These are phyloP conservation scores for Pantherophis alleghaniensis DNA, from an alignment of 2,797 vertebrate species.

Conservation along the genomic window DNA sequence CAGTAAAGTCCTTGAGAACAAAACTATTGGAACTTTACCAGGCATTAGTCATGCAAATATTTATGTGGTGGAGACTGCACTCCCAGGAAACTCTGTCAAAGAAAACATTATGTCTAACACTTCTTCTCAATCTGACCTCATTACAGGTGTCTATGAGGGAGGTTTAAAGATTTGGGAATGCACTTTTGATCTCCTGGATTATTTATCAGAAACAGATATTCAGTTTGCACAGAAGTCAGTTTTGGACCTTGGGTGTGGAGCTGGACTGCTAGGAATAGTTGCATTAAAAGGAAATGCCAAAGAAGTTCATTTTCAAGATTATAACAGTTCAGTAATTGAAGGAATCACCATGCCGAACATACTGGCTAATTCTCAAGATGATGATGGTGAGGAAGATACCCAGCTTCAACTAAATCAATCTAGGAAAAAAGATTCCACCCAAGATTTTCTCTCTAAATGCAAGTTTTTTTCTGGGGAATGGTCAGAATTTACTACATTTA, in stretches of 20 bases:
- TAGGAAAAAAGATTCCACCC: conserved; percentile 37
- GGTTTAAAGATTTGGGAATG: conserved; percentile 99
- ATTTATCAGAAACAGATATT: conserved; percentile 76
- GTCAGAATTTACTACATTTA: conserved; percentile 80
- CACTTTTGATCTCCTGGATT: conserved; percentile 89
- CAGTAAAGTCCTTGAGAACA: conserved; percentile 63
- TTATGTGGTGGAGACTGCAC: conserved; percentile 42
- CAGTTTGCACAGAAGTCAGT: conserved; percentile 79
- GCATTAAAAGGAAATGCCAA: conserved; percentile 81
- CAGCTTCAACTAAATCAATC: conserved; percentile 56
- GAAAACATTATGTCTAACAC: conserved; percentile 78
- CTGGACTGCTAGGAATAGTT: conserved; percentile 87
- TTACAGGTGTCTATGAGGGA: conserved; percentile 93
- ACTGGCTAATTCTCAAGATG: conserved; percentile 71
- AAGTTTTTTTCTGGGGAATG: conserved; percentile 92
- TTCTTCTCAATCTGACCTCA: conserved; percentile 87
- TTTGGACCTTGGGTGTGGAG: conserved; percentile 92
- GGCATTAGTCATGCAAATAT: conserved; percentile 31
- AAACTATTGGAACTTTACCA: conserved; percentile 49
- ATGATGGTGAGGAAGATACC: conserved; percentile 19
- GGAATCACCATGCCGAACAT: conserved; percentile 87
- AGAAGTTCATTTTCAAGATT: conserved; percentile 92
- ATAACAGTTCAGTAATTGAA: conserved; percentile 90
- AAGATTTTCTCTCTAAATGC: conserved; percentile 68
- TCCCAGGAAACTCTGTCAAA: neutral